Evolutionary conservation across 2,888 invertebrate species (phyloP), one percentile per base, ranked within the genome.

Genomic region (Sarcophaga caerulescens): DNA sequence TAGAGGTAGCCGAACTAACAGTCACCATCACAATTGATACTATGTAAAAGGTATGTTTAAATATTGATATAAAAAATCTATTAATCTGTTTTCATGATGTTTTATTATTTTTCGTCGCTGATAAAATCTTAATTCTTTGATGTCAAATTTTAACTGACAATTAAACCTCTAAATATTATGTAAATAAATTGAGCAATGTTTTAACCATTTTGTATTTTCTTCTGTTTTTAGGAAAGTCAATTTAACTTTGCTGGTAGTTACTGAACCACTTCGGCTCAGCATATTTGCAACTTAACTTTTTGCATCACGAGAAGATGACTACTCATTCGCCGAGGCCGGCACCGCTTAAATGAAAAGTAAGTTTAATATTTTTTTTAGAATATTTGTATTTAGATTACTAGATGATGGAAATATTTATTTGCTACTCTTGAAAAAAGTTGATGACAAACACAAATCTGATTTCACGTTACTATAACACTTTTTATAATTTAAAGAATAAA

Each of bases 91-190:
- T 44, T 60, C 14, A 84, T 90, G 89, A 90, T 90, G 90, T 85
- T 88, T 79, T 62, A 79, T 65, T 90, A 91, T 91, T 91, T 91
- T 91, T 91, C 90, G 90, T 91, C 90, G 88, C 90, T 90, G 91
- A 89, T 84, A 81, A 71, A 84, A 71, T 65, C 63, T 35, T 78
- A 81, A 63, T 65, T 47, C 52, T 44, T 45, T 89, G 90, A 90
- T 88, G 90, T 78, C 78, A 88, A 85, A n/a, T 83, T 59, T 69
- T 59, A 44, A 35, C 88, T 88, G 88, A 88, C 84, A 78, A 6
- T 44, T 0, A 12, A 52, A 52, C 5, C 17, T 14, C 52, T 52
- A 17, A 52, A 52, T 52, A 35, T 10, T 35, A 52, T 17, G 52
- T 14, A 52, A 52, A 17, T 5, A 4, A 4, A 17, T 52, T 52